Evolutionary conservation across 2,888 invertebrate genomes (phyloP).

Genomic region (Phengaris alcon): DNA sequence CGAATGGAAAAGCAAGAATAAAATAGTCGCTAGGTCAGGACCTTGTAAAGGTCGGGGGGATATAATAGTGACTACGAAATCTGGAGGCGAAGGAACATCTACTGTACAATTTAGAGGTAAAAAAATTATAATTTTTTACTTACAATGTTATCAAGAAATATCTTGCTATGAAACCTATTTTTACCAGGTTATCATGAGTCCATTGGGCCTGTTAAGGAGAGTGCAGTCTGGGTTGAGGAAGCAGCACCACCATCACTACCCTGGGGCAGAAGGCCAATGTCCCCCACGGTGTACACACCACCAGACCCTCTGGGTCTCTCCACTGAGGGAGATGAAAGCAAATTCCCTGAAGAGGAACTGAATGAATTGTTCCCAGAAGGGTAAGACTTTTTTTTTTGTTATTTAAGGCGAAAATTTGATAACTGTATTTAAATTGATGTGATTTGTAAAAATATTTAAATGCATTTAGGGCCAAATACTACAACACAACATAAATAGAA

Average conservation of each 20-base stretch:
- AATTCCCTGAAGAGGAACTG: conserved; percentile 93
- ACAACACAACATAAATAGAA: too few species aligned
- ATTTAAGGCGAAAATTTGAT: too few species aligned
- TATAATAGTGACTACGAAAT: conserved; percentile 91
- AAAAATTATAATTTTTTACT: conserved; percentile 22
- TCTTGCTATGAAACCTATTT: conserved; percentile 29
- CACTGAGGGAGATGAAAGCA: conserved; percentile 94
- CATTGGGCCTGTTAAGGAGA: conserved; percentile 96
- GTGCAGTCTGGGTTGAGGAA: conserved; percentile 99
- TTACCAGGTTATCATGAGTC: conserved; percentile 87
- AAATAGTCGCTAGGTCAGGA: conserved; percentile 97
- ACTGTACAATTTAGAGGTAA: conserved; percentile 92
- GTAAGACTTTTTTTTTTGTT: conserved; percentile 43
- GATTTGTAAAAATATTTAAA: too few species aligned
- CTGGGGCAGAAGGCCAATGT: conserved; percentile 91
- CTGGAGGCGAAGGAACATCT: conserved; percentile 92
- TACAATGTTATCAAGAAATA: conserved; percentile 17
- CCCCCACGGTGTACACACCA: conserved; percentile 91
- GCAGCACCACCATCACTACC: conserved; percentile 88
- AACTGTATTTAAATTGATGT: too few species aligned
- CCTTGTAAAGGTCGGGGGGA: conserved; percentile 95
- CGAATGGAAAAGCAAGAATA: conserved; percentile 98
- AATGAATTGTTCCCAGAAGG: conserved; percentile 93
- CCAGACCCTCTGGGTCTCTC: conserved; percentile 96
- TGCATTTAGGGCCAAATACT: too few species aligned